Evolutionary conservation across 92 coral and sea anemone genomes (phyloP).

Genomic region (Phenganax stokvisi): DNA sequence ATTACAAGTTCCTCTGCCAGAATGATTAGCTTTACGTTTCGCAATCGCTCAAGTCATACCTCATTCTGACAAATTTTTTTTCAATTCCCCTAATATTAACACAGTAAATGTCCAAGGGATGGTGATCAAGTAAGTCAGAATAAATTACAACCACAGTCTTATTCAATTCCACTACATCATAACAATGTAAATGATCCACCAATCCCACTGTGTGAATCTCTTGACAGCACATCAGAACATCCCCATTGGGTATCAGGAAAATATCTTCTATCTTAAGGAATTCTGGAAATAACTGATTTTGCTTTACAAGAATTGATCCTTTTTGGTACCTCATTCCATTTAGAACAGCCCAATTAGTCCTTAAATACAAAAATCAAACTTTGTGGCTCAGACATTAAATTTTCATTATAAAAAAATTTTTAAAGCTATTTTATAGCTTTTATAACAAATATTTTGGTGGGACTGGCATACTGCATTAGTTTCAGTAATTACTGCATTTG

Average conservation of each 20-base stretch:
- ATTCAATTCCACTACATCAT: conserved; percentile 17
- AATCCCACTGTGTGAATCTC: conserved; percentile 11
- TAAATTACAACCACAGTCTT: background rate
- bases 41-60: conserved; percentile 11
- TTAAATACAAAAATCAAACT: background rate
- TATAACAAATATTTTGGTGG: too few species aligned
- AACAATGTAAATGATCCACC: background rate
- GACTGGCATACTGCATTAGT: too few species aligned
- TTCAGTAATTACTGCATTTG: too few species aligned
- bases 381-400: too few species aligned
- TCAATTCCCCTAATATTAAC: background rate
- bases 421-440: background rate
- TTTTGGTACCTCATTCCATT: background rate
- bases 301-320: background rate
- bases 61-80: conserved; percentile 25
- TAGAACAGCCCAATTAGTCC: background rate
- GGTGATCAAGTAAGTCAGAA: conserved; percentile 15
- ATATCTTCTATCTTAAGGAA: background rate
- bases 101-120: conserved; percentile 26
- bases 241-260: conserved; percentile 2
- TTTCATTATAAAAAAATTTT: background rate
- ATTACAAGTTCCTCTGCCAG: too few species aligned
- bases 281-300: background rate
- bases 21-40: background rate
- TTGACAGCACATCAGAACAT: background rate